Base-by-base conservation (phyloP, 2,797 vertebrate species). In the Catharus ustulatus region DNA sequence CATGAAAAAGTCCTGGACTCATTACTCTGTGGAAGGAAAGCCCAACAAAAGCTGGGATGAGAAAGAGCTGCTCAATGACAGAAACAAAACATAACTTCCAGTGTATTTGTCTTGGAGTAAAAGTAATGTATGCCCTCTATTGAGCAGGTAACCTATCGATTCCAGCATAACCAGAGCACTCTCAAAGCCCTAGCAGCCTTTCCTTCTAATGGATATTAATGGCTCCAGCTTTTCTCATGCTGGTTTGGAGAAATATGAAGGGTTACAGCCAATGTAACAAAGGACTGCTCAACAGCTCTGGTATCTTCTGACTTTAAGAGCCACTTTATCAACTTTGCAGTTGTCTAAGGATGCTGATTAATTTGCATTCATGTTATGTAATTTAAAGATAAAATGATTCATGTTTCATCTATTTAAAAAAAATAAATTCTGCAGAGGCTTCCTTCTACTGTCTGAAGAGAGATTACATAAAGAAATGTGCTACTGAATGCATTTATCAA, bases 141-240 rank as follows among this genome's bases (percentile, higher is more conserved):
- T 94, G 92, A 93, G 7, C 71, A 58, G 15, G 71, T 73, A 73
- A 96, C 90, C 90, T 92, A 78, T 90, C 36, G 95, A 96, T 90
- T 93, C 34, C 42, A 17, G 21, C 16, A 14, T n/a, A 51, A 54
- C 49, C 21, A n/a, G 9, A 11, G 43, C 20, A 24, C 64, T 63
- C 83, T 71, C 36, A 58, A 9, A 49, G 18, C 9, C 74, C 40
- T 24, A 11, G 55, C 26, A 32, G 67, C 22, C 93, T 90, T 43
- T 82, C 85, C 51, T 26, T 78, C 83, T 84, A 83, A 93, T 59
- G 74, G 93, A 64, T 63, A 74, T 88, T 67, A 64, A 76, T 62
- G 66, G 66, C 51, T 82, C 42, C 15, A 45, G 79, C 87, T 78
- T 84, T 89, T 72, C 86, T 90, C n/a, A 4, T 22, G 40, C 29